phyloP scores from a whole-genome alignment of 2,797 vertebrate genomes.

The Taeniopygia guttata region DNA sequence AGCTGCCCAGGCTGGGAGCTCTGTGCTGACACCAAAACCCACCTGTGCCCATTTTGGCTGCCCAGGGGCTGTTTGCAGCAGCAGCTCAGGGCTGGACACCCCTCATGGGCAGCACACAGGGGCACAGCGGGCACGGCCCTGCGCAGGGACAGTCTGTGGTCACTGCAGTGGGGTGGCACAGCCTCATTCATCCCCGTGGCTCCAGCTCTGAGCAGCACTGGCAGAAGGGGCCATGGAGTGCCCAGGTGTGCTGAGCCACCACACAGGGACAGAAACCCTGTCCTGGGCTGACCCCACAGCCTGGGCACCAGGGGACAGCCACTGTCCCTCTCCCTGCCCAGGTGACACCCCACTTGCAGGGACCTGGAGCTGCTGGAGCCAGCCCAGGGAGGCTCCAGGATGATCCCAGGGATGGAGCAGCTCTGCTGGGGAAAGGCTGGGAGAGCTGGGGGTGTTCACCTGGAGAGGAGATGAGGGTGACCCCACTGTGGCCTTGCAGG shows the following conservation, averaged over 20 bases:
- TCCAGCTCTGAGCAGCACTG: too few relatives aligned
- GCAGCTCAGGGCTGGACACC: not conserved
- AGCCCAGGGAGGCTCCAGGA: not conserved
- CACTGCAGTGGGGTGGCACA: too few relatives aligned
- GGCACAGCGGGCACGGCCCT: not conserved
- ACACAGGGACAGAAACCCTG: not conserved
- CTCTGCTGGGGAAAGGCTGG: not conserved
- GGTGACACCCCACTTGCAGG: not conserved
- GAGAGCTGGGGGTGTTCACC: not conserved
- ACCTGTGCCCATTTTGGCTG: fast-evolving
- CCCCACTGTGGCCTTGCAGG: fast-evolving
- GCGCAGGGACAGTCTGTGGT: too few relatives aligned
- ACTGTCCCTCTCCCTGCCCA: not conserved
- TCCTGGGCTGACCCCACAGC: not conserved
- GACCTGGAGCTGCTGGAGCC: not conserved
- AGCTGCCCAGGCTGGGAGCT: not conserved
- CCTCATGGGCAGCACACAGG: not conserved
- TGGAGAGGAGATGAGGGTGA: not conserved
- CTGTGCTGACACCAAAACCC: not conserved
- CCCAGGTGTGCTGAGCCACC: too few relatives aligned
- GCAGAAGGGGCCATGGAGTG: too few relatives aligned
- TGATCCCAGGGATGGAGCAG: not conserved
- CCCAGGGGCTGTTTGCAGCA: not conserved
- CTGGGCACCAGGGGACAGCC: not conserved
- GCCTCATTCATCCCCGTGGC: too few relatives aligned